These are phyloP conservation scores for Rhyacophila evoluta DNA, from an alignment of 2,888 invertebrate species.

Conservation along the genomic window DNA sequence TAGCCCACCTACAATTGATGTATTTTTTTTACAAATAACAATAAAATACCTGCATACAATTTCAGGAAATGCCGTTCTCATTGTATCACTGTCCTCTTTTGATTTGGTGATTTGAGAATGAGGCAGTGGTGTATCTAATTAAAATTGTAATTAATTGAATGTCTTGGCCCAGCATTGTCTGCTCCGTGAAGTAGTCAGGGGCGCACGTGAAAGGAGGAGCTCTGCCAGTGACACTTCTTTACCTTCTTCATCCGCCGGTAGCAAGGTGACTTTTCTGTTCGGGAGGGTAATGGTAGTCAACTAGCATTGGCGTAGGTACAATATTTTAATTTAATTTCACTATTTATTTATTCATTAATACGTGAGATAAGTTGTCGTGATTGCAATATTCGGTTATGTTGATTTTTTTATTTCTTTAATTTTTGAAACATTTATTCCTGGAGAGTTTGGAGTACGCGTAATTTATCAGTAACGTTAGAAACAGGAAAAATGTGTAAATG, in stretches of 20 bases:
- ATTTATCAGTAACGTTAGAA: too few species aligned
- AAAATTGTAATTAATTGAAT: conserved; percentile 50
- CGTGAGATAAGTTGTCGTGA: too few species aligned
- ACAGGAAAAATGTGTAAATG: too few species aligned
- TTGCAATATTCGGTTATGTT: too few species aligned
- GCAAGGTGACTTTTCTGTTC: conserved; percentile 33
- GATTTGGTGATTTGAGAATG: conserved; percentile 37
- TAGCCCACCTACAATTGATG: too few species aligned
- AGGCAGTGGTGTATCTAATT: conserved; percentile 45
- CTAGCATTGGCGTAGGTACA: conserved; percentile 7
- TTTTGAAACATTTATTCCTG: too few species aligned
- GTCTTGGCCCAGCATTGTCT: conserved; percentile 40
- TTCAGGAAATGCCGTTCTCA: background rate
- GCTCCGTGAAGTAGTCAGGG: conserved; percentile 18
- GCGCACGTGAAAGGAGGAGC: conserved; percentile 23
- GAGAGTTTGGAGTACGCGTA: too few species aligned
- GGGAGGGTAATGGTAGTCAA: background rate
- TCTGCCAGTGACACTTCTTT: conserved; percentile 54
- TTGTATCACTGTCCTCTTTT: background rate
- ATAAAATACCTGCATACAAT: too few species aligned
- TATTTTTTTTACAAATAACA: too few species aligned
- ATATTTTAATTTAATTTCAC: too few species aligned
- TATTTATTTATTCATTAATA: too few species aligned
- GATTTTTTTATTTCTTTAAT: too few species aligned
- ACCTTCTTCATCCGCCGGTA: conserved; percentile 50